These are phyloP conservation scores for Odontomyia ornata DNA, from an alignment of 2,888 invertebrate species.

Conservation along the genomic window DNA sequence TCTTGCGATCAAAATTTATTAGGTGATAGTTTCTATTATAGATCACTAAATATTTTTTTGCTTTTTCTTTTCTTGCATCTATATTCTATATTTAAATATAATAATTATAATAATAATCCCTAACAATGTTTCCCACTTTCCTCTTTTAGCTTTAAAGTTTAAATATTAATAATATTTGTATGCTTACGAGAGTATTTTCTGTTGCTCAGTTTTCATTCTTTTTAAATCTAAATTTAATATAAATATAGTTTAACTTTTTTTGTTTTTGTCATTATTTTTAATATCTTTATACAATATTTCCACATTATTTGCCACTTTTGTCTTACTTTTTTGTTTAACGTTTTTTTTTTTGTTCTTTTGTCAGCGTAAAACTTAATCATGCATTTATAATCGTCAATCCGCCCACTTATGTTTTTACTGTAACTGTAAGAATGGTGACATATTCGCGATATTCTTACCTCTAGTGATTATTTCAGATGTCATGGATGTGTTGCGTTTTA, in stretches of 20 bases:
- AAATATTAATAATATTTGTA: constrained; percentile 42
- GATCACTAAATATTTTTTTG: constrained; percentile 38
- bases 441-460: no score
- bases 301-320: constrained; percentile 3
- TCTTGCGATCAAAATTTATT: constrained; percentile 26
- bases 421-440: no score
- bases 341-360: neutral
- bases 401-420: neutral
- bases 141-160: constrained; percentile 18
- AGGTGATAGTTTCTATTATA: constrained; percentile 25
- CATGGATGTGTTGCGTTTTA: constrained; percentile 51
- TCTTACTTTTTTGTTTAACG: neutral
- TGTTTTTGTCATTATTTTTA: constrained; percentile 12
- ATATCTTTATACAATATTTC: constrained; percentile 41
- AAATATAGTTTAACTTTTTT: constrained; percentile 46
- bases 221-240: constrained; percentile 45
- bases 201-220: constrained; percentile 30
- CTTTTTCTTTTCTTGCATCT: neutral
- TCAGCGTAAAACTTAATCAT: constrained; percentile 22
- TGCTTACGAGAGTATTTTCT: constrained; percentile 43
- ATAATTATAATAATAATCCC: constrained; percentile 41
- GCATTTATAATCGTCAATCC: neutral
- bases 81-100: constrained; percentile 21
- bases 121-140: constrained; percentile 40
- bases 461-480: no score